A percentile compares a stretch with the other conserved stretches of the same genome.
Evolutionary conservation across 2,113 vertebrate genomes (phyloP).

Genomic region (Nansenia antarctica): DNA sequence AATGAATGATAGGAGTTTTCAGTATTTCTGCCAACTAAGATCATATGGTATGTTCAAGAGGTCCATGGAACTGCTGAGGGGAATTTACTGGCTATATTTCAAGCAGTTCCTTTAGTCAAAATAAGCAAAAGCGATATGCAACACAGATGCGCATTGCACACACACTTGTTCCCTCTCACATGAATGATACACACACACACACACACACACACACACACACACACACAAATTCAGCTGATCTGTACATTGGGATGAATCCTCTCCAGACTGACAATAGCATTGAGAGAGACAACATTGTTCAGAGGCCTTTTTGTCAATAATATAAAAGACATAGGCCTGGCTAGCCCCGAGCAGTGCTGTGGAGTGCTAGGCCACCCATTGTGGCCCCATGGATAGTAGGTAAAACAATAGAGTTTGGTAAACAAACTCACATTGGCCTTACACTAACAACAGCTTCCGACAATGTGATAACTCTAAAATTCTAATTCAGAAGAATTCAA

Average conservation of each 20-base stretch:
- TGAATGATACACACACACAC: background rate
- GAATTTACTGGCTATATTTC: background rate
- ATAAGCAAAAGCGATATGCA: background rate
- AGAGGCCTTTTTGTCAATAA: slow-evolving; percentile 1
- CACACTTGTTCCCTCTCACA: background rate
- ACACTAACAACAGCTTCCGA: background rate
- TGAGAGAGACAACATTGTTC: background rate
- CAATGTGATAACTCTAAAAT: background rate
- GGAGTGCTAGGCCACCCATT: background rate
- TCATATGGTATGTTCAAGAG: background rate
- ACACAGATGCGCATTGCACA: background rate
- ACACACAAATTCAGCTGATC: background rate
- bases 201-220: background rate
- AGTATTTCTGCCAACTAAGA: background rate
- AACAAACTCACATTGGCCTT: slow-evolving; percentile 23
- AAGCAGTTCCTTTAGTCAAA: background rate
- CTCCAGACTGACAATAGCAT: slow-evolving; percentile 1
- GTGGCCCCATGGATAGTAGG: background rate
- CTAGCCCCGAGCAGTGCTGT: background rate
- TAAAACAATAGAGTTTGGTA: slow-evolving; percentile 13
- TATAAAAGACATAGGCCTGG: slow-evolving; percentile 2
- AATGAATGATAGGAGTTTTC: background rate
- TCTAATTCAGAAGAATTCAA: slow-evolving; percentile 15
- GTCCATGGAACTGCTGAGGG: background rate
- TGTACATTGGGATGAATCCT: background rate